Base-by-base conservation (phyloP, 1,140 invertebrate species). In the Brachionus calyciflorus region DNA sequence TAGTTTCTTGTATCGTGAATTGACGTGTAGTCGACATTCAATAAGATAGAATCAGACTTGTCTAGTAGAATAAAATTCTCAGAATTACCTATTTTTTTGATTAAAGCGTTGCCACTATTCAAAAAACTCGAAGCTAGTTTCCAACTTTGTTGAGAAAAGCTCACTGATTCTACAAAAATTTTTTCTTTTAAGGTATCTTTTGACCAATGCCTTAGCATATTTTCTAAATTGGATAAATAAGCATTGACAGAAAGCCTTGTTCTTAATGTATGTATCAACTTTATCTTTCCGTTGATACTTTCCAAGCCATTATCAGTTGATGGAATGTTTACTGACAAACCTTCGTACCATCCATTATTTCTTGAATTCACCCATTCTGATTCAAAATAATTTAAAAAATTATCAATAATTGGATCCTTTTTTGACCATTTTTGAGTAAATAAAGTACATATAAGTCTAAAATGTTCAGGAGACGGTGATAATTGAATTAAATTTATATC, bases 141-240 rank as follows among this genome's bases (percentile, higher is more conserved):
- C 21, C 51, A 55, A 28, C 51, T 24, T 28, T 55, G 24, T 55
- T 28, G 7, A 0, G 51, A 55, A 55, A 55, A 55, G 30, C 21
- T 55, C 19, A 55, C 51, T 28, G 24, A 28, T 28, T 55, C 51
- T 28, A 55, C 21, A 55, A 55, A 55, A 26, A 28, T 55, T 55
- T 55, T 55, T 55, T 55, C 24, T 51, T 51, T 10, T 51, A 51
- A 51, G 19, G 48, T 51, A 21, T 51, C 48, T 51, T 51, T 51
- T 21, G 48, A 51, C 48, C 48, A 21, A 51, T n/a, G 9, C 17
- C 48, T 51, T 21, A 51, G 48, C 48, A 51, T 51, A 1, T 51
- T 51, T 21, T 51, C 48, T n/a, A 51, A 51, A 51, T 51, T 17
- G 17, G 48, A 21, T 21, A 51, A 21, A 12, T 51, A 51, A 9